Evolutionary conservation across 2,113 vertebrate species (phyloP), one percentile per base, ranked within the genome.

Genomic region (Trinectes maculatus): DNA sequence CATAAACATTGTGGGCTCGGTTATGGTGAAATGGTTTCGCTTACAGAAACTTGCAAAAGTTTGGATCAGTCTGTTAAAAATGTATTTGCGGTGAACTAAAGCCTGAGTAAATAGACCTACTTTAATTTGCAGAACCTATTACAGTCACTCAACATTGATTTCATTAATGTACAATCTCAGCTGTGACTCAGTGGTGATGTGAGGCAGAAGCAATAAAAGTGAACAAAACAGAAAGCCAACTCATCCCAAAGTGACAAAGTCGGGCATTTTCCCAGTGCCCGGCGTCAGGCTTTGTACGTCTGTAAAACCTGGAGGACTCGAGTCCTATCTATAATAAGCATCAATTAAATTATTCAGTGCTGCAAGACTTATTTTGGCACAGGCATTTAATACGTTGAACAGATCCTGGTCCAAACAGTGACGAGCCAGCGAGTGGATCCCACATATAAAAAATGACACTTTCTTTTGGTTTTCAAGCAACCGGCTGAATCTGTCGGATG

Each of bases 301-400:
- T 77, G 81, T 77, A 71, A 82, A 85, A 81, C 82, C 81, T 57
- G 63, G 53, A 66, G 51, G 79, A 86, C 68, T 77, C 48, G 43
- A 79, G 75, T 47, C 8, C 75, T 83, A 89, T 87, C 87, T 90
- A 87, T 89, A 89, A 89, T 90, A 88, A 86, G 79, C 82, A 88
- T 89, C 84, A 79, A 88, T 86, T 89, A 78, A 89, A 90, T 88
- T 82, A 89, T 87, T 88, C 69, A 86, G 65, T 77, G 78, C 76
- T 19, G 36, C 81, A 88, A 79, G 83, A 88, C 85, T 87, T 85
- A 77, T 85, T 87, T 89, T 86, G 78, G 83, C 79, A 84, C 65
- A 53, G 53, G 68, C 55, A 42, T 85, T 80, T 84, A 74, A 85
- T 69, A 82, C 79, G 74, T 64, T 70, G 68, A 79, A 79, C 58